Percentiles rank a stretch among this genome's conserved stretches.
These are phyloP conservation scores for Nothoprocta perdicaria DNA, from an alignment of 2,113 vertebrate species.

Conservation along the genomic window DNA sequence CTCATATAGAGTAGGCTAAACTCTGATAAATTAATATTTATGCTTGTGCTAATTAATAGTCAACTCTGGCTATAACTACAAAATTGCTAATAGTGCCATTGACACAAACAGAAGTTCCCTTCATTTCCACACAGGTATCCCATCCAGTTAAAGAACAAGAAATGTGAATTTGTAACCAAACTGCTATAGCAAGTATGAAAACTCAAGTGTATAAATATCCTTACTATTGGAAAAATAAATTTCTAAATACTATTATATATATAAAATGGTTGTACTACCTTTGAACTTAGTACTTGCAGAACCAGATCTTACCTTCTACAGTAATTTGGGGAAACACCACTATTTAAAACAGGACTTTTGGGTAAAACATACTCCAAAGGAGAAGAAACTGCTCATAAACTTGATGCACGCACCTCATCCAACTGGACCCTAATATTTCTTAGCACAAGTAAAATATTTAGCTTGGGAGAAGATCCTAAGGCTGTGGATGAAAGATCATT, in stretches of 20 bases:
- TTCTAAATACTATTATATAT: neutral
- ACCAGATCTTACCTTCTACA: neutral
- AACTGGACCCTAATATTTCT: neutral
- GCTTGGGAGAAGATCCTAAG: neutral
- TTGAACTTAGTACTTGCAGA: neutral
- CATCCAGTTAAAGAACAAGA: neutral
- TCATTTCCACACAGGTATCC: neutral
- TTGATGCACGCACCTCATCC: neutral
- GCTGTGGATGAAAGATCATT: neutral
- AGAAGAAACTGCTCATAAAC: neutral
- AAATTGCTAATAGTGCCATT: constrained; percentile 12
- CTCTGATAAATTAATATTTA: constrained; percentile 59
- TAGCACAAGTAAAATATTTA: neutral
- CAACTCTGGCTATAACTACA: constrained; percentile 23
- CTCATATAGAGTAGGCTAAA: neutral
- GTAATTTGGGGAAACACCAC: neutral
- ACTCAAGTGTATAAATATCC: rapidly evolving
- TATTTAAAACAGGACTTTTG: neutral
- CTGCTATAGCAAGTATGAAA: neutral
- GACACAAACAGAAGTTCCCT: neutral
- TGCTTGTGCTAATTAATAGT: constrained; percentile 54
- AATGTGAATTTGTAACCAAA: neutral
- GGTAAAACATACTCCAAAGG: neutral
- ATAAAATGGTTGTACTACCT: neutral
- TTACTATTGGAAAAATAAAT: neutral